Evolutionary conservation across 2,797 vertebrate species (phyloP), one percentile per base, ranked within the genome.

Genomic region (Florisuga fusca): DNA sequence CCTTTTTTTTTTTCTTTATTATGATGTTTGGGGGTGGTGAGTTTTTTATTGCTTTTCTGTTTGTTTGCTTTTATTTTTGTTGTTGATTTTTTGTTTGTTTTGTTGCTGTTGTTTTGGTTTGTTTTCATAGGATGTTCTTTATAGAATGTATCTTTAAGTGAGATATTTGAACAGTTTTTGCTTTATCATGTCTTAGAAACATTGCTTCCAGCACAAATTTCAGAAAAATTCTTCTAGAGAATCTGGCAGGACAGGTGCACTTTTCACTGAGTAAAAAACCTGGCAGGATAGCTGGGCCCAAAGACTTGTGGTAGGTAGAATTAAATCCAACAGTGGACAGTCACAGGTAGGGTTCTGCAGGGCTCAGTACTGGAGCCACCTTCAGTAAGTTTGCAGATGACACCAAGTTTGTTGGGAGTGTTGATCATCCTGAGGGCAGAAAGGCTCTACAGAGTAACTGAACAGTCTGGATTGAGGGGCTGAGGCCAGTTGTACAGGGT

Each of bases 261-360:
- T 22, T 22, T 48, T 50, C 48, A 50, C 12, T 72, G 43, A 5
- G 31, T 34, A 27, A 53, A 34, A 25, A 25, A 50, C 16, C 3
- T 33, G 34, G 2, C 9, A 61, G 66, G 9, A 7, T 25, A 18
- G 4, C 11, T 0, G 0, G 36, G 8, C 12, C 22, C 16, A 43
- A 34, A 45, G 16, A 29, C 13, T 13, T 6, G 29, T 36, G n/a
- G 2, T 33, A 29, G 62, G 36, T 38, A 10, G 17, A 53, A 5
- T 11, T 36, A 27, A 26, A 27, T 26, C 3, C 19, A 23, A 7
- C 13, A 41, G 38, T 1, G 9, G 3, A 10, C 4, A 3, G 48
- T 41, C 33, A 69, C 7, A 63, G 26, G 6, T 23, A 4, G 3
- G 18, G 51, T 29, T 50, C 9, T 17, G 17, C 10, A 3, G 41